Conservation (phyloP, 2,113 vertebrate species). For the Megaceryle maxima region DNA sequence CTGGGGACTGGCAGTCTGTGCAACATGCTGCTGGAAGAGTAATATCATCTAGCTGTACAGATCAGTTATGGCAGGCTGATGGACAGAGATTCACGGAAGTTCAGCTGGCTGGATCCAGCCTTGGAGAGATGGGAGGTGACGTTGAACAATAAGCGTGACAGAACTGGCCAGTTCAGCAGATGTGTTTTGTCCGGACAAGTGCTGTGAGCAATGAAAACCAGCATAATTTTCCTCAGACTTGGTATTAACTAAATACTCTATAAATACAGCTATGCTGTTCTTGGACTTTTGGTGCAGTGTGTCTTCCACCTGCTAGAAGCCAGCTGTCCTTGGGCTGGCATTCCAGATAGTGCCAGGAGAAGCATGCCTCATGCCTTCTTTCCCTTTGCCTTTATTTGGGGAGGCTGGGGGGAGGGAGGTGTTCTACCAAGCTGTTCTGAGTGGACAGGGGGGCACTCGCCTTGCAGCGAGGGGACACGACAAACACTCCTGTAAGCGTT, state of each 20-base stretch:
- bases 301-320: background rate
- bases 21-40: background rate
- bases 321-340: background rate
- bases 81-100: background rate
- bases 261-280: background rate
- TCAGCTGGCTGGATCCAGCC: background rate
- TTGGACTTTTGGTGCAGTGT: background rate
- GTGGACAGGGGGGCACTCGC: accelerated
- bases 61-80: background rate
- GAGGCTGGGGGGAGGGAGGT: background rate
- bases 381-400: background rate
- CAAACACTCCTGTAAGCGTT: background rate
- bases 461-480: accelerated
- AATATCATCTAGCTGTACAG: background rate
- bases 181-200: background rate
- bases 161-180: background rate
- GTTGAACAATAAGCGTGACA: accelerated
- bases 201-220: background rate
- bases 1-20: background rate
- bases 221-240: background rate
- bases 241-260: background rate
- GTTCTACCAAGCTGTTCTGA: background rate
- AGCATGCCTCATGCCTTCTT: background rate
- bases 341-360: background rate
- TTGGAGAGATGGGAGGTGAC: background rate